Base-by-base conservation (phyloP, 2,888 invertebrate genomes). In the Acronicta psi region DNA sequence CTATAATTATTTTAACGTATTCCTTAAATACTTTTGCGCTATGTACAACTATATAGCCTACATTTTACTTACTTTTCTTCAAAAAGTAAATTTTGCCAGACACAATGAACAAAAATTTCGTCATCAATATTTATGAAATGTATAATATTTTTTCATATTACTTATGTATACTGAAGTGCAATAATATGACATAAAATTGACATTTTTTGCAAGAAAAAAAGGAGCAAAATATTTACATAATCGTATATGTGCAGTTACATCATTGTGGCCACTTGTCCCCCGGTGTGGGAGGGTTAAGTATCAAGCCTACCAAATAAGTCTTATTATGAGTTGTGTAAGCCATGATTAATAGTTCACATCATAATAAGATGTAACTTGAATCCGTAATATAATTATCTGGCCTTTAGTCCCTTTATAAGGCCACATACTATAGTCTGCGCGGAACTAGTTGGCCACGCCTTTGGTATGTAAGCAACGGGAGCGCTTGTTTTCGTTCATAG, bases 251-350 rank as follows among this genome's bases (percentile, higher is more conserved):
- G 10, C 11, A 17, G 16, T 69, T 56, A 69, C 63, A 29, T 62
- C 51, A 69, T 34, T 42, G 10, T 23, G 14, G 8, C 42, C 45
- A 41, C 65, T 58, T 29, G 44, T 44, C 14, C 14, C 14, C 5
- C n/a, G 8, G 20, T n/a, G 68, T 70, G 47, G 65, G 70, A 51
- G 65, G 41, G 34, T 54, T 47, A 54, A 50, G 50, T 53, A 29
- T 42, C 31, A 25, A 41, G 23, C 20, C 31, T 29, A 47, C 59
- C 65, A 51, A 70, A 49, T 69, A 64, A 14, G 42, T 43, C 34
- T 50, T 36, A 43, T 40, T 54, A 44, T 54, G 41, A 40, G 34
- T 53, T 50, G 23, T 36, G 42, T 16, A 41, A 51, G 47, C 29
- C 23, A 42, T 50, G 29, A 68, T 49, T 54, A 46, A 50, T 50